Conservation (phyloP, 2,888 invertebrate genomes). For the Drosophila antonietae region DNA sequence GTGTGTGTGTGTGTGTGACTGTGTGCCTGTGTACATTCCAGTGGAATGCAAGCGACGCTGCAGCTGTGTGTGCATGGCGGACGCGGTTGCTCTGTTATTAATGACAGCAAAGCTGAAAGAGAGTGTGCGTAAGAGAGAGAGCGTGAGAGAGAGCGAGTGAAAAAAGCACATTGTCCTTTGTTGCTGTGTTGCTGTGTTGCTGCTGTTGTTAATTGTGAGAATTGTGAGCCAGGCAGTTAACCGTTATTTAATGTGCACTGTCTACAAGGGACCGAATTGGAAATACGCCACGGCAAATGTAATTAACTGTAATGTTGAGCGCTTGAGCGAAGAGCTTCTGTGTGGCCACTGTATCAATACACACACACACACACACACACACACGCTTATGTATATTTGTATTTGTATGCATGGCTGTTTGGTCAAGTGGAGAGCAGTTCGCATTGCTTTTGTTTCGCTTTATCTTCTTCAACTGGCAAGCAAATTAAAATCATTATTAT, state of each 20-base stretch:
- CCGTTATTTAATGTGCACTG: slow-evolving; percentile 70
- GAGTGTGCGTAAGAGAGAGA: slow-evolving; percentile 1
- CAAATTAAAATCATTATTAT: slow-evolving; percentile 52
- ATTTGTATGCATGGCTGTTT: slow-evolving; percentile 19
- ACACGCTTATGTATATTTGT: background rate
- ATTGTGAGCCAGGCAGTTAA: slow-evolving; percentile 65
- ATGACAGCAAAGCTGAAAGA: slow-evolving; percentile 51
- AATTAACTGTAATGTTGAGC: slow-evolving; percentile 72
- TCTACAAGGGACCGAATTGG: slow-evolving; percentile 44
- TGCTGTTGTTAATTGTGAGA: slow-evolving; percentile 58
- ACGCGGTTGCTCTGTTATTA: slow-evolving; percentile 69
- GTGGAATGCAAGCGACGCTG: slow-evolving; percentile 28
- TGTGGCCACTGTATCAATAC: slow-evolving; percentile 49
- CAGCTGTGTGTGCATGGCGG: slow-evolving; percentile 34
- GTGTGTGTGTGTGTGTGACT: slow-evolving; percentile 11
- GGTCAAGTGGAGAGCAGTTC: slow-evolving; percentile 35
- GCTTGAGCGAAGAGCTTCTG: slow-evolving; percentile 20
- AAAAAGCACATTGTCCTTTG: slow-evolving; percentile 21
- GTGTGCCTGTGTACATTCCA: slow-evolving; percentile 32
- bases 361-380: background rate
- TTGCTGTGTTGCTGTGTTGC: slow-evolving; percentile 14
- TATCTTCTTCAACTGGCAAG: slow-evolving; percentile 38
- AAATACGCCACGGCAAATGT: slow-evolving; percentile 66
- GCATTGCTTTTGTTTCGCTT: slow-evolving; percentile 21
- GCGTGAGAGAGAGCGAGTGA: slow-evolving; percentile 14